Percentiles rank a stretch among this genome's conserved stretches.
Conservation (phyloP, 2,797 vertebrate genomes). For the Hylomyscus alleni region DNA sequence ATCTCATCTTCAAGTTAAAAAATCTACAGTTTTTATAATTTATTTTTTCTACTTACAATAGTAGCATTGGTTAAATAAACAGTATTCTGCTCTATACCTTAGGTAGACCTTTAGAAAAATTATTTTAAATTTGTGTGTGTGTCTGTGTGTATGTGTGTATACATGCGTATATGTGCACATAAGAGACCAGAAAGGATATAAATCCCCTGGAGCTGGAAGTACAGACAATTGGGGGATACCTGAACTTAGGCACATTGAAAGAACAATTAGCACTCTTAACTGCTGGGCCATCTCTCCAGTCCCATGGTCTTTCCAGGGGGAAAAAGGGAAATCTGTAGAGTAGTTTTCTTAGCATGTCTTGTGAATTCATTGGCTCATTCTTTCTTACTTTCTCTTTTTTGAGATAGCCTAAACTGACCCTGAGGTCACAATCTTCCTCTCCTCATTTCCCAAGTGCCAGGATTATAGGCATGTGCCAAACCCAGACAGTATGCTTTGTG, state of each 20-base stretch:
- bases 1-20: slow-evolving; percentile 12
- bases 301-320: background rate
- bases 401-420: background rate
- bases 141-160: background rate
- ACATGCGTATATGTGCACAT: no score
- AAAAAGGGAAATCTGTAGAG: background rate
- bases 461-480: background rate
- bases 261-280: background rate
- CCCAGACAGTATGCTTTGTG: background rate
- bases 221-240: background rate
- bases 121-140: background rate
- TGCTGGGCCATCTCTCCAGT: background rate
- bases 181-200: background rate
- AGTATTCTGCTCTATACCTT: background rate
- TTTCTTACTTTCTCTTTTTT: background rate
- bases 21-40: background rate
- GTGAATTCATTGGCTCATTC: background rate
- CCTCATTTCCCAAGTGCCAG: background rate
- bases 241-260: background rate
- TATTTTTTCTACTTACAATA: slow-evolving; percentile 44
- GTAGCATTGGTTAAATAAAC: background rate
- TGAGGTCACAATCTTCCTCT: background rate
- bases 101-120: background rate
- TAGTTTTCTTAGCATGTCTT: background rate
- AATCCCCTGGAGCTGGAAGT: background rate